Percentiles rank a stretch among this genome's conserved stretches.
phyloP scores from a whole-genome alignment of 2,113 vertebrate species.

The Aleadryas rufinucha region DNA sequence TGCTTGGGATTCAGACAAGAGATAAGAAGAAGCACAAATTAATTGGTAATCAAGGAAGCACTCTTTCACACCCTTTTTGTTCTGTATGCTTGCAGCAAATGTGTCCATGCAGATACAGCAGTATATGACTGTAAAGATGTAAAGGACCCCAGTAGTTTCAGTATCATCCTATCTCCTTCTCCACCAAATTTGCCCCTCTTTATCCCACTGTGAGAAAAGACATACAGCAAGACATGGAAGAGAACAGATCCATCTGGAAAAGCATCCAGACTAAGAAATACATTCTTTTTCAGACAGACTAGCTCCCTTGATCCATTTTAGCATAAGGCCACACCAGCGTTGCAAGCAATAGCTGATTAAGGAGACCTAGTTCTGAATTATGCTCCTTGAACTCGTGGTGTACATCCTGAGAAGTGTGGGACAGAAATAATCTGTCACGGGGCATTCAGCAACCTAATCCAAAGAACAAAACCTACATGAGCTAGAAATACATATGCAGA shows the following conservation, averaged over 20 bases:
- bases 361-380: not conserved
- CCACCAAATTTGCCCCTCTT: not conserved
- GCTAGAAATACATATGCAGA: not conserved
- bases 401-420: not conserved
- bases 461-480: not conserved
- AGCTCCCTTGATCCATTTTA: not conserved
- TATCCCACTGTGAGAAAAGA: not conserved
- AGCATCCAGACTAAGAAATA: not conserved
- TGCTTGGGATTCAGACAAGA: not conserved
- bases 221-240: not conserved
- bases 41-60: not conserved
- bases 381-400: accelerated
- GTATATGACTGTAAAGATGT: not conserved
- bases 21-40: not conserved
- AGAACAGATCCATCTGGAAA: not conserved
- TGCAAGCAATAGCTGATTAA: not conserved
- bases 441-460: not conserved
- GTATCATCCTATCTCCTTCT: not conserved
- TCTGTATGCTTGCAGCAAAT: not conserved
- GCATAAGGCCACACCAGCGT: not conserved
- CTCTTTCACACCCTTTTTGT: not conserved
- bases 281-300: not conserved
- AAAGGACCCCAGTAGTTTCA: not conserved
- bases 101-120: not conserved
- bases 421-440: not conserved